Conservation (phyloP, 2,797 vertebrate genomes). For the Odontamblyopus lacepedii region DNA sequence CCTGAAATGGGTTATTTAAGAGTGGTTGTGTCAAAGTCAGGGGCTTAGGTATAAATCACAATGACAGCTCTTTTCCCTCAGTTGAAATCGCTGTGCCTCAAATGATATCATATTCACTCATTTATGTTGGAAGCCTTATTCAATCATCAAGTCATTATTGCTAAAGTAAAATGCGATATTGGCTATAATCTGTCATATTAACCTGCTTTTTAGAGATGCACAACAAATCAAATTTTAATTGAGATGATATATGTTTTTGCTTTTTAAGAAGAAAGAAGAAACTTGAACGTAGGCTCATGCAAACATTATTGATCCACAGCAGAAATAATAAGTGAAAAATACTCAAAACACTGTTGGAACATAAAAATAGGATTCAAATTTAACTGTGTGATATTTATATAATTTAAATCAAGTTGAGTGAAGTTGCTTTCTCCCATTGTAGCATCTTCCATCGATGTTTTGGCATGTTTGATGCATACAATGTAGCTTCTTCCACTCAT, state of each 20-base stretch:
- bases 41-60: constrained; percentile 65
- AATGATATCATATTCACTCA: constrained; percentile 14
- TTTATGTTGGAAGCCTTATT: background rate
- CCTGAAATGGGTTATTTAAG: constrained; percentile 70
- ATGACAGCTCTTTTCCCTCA: constrained; percentile 55
- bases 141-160: background rate
- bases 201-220: background rate
- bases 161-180: background rate
- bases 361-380: too few species aligned
- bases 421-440: too few species aligned
- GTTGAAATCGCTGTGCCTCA: constrained; percentile 65
- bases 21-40: constrained; percentile 71
- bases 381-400: too few species aligned
- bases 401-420: too few species aligned
- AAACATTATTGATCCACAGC: too few species aligned
- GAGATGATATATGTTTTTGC: too few species aligned
- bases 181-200: background rate
- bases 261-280: too few species aligned
- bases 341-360: background rate
- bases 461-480: constrained; percentile 14
- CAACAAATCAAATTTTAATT: background rate
- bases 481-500: constrained; percentile 1
- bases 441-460: too few species aligned
- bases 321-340: too few species aligned
- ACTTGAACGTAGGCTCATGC: too few species aligned